Conservation (phyloP, 2,888 invertebrate species). For the Eudemis profundana region DNA sequence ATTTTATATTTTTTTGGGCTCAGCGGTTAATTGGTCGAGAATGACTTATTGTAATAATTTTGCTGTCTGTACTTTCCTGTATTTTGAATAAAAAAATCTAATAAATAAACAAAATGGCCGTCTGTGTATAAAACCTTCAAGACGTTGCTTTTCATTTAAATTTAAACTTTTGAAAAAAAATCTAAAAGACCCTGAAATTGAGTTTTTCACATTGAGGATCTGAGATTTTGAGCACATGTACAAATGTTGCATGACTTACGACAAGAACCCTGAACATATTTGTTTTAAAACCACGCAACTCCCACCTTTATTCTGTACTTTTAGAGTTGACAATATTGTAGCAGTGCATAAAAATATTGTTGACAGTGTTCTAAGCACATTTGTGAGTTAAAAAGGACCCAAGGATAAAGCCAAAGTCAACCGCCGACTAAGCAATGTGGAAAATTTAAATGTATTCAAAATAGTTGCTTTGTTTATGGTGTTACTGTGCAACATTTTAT, state of each 20-base stretch:
- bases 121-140: no score
- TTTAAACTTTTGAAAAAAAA: not conserved
- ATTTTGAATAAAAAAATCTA: no score
- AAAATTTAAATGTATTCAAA: conserved; percentile 30
- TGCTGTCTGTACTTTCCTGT: no score
- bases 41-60: no score
- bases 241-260: not conserved
- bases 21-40: no score
- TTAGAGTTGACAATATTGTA: not conserved
- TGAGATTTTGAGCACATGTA: not conserved
- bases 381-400: conserved; percentile 21
- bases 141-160: no score
- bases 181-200: not conserved
- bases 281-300: not conserved
- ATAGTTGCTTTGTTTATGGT: conserved; percentile 15
- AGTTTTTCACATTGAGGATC: not conserved
- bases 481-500: conserved; percentile 9
- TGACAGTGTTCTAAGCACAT: conserved; percentile 19
- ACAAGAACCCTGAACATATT: conserved; percentile 12
- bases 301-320: not conserved
- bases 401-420: conserved; percentile 22
- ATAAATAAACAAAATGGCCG: no score
- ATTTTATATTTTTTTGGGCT: no score
- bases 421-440: conserved; percentile 8
- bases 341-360: conserved; percentile 9